phyloP scores from a whole-genome alignment of 2,888 invertebrate species.

The Timema cristinae region DNA sequence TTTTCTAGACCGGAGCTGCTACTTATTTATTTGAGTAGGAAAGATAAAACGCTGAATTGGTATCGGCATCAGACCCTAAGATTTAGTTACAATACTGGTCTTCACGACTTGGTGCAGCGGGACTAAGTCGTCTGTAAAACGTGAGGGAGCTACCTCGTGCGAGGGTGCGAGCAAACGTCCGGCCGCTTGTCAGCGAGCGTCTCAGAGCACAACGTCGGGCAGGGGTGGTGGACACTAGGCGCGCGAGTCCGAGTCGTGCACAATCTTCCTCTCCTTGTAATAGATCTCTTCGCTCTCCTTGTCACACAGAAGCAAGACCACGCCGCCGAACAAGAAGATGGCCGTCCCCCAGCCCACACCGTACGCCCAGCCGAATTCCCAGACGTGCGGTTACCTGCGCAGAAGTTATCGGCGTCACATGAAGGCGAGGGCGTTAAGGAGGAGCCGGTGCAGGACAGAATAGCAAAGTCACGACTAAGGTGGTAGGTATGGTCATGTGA shows the following conservation, averaged over 20 bases:
- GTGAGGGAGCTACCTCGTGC: not conserved
- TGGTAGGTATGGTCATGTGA: too few relatives aligned
- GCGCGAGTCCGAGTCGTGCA: conserved; percentile 51
- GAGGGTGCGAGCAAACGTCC: conserved; percentile 20
- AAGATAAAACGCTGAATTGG: too few relatives aligned
- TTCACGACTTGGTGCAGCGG: too few relatives aligned
- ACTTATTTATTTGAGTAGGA: too few relatives aligned
- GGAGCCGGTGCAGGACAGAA: too few relatives aligned
- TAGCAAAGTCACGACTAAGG: too few relatives aligned
- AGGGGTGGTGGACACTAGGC: conserved; percentile 67
- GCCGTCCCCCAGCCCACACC: conserved; percentile 98
- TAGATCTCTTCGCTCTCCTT: conserved; percentile 98
- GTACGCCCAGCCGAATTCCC: conserved; percentile 99
- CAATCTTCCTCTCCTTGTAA: conserved; percentile 94
- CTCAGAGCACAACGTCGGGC: conserved; percentile 64
- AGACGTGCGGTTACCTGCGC: conserved; percentile 78
- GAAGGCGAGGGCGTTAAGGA: too few relatives aligned
- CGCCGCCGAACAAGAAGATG: conserved; percentile 91
- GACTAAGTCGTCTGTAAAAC: too few relatives aligned
- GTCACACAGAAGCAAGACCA: conserved; percentile 90
- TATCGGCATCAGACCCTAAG: too few relatives aligned
- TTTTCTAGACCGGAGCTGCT: too few relatives aligned
- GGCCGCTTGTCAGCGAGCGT: conserved; percentile 18
- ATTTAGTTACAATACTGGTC: too few relatives aligned
- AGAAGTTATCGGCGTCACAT: too few relatives aligned